Evolutionary conservation across 2,113 vertebrate genomes (phyloP), one percentile per base, ranked within the genome.

Genomic region (Pelmatolapia mariae): DNA sequence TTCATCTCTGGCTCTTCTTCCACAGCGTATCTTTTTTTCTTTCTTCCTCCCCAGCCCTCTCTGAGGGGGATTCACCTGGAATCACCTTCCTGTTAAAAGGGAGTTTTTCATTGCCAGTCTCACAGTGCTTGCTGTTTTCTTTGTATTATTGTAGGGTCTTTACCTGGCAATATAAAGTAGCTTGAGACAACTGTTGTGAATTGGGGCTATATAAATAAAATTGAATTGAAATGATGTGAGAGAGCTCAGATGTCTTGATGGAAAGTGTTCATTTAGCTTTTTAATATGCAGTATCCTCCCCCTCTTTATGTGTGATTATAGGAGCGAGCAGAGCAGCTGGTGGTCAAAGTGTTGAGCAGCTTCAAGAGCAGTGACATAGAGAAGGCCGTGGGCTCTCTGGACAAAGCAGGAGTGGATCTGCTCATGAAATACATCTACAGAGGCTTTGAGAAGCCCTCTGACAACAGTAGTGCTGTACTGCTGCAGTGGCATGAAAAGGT

Each of bases 401-500:
- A 99, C 94, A 97, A 96, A 93, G 98, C 96, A 0, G 96, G 96
- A 0, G 97, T 99, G 59, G 98, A 99, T 94, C 97, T 99, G 88
- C 96, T 99, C n/a, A 99, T 99, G 98, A 98, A 99, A 89, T 99
- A 99, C 96, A 98, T 99, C 96, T 99, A 99, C 96, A 98, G 98
- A 94, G 98, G 98, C 91, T 99, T 99, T 5, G 98, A 99, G 94
- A 97, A 94, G 47, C 98, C 98, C 1, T 97, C 98, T 0, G 98
- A 99, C 93, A 99, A 99, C 92, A 99, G 97, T 96, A 99, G 98
- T 2, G 97, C 98, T 3, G 94, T 98, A 76, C 95, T 99, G 79
- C 86, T 99, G 93, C 98, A 98, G 85, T 99, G 98, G 98, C 98
- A 99, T 0, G 98, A 99, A 86, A 99, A 98, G 98, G 98, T 99